Percentiles rank a stretch among this genome's conserved stretches.
Evolutionary conservation across 2,797 vertebrate genomes (phyloP).

Genomic region (Pteropus rufus): DNA sequence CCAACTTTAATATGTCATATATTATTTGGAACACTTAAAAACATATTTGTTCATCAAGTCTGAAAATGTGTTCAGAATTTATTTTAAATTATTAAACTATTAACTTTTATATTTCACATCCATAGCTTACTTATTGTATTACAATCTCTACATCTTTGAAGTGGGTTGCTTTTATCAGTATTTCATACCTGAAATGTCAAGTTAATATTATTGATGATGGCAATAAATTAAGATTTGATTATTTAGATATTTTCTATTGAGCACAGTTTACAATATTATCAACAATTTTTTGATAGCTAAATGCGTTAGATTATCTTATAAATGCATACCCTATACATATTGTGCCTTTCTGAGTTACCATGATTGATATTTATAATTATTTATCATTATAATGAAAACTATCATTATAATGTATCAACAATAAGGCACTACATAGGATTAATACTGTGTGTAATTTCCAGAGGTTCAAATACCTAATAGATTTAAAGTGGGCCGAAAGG

Average conservation of each 20-base stretch:
- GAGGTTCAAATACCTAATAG: neutral
- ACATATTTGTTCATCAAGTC: neutral
- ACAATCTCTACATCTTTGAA: neutral
- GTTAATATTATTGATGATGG: conserved; percentile 9
- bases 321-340: neutral
- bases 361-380: conserved; percentile 33
- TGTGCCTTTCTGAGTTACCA: conserved; percentile 1
- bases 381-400: conserved; percentile 15
- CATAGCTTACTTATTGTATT: neutral
- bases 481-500: neutral
- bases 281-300: conserved; percentile 26
- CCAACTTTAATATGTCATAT: conserved; percentile 39
- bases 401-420: neutral
- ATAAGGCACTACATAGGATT: neutral
- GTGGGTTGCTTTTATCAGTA: neutral
- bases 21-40: conserved; percentile 31
- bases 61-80: conserved; percentile 12
- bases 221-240: conserved; percentile 30
- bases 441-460: neutral
- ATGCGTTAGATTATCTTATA: conserved; percentile 19
- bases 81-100: conserved; percentile 15
- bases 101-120: conserved; percentile 8
- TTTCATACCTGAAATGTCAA: conserved; percentile 39
- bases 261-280: conserved; percentile 29
- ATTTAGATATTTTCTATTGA: neutral